Percentiles rank a stretch among this genome's conserved stretches.
These are phyloP conservation scores for Cotesia congregata DNA, from an alignment of 2,888 invertebrate genomes.

Conservation along the genomic window DNA sequence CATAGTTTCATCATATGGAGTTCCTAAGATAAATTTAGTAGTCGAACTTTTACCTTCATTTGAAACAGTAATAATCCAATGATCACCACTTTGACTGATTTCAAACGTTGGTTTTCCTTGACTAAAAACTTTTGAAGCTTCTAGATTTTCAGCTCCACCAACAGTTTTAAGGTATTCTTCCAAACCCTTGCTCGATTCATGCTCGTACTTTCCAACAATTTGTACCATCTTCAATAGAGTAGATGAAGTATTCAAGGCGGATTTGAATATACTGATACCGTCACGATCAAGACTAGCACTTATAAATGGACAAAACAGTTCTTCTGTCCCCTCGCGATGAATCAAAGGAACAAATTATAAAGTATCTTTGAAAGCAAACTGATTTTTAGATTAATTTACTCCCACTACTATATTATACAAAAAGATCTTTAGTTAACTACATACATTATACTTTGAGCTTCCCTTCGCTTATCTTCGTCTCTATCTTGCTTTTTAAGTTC, in stretches of 20 bases:
- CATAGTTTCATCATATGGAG: slow-evolving; percentile 65
- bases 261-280: slow-evolving; percentile 34
- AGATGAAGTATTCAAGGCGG: slow-evolving; percentile 32
- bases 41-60: slow-evolving; percentile 59
- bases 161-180: slow-evolving; percentile 63
- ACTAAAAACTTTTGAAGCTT: slow-evolving; percentile 58
- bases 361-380: slow-evolving; percentile 47
- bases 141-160: slow-evolving; percentile 53
- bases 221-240: slow-evolving; percentile 59
- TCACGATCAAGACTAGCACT: slow-evolving; percentile 45
- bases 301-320: slow-evolving; percentile 48
- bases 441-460: background rate
- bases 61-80: slow-evolving; percentile 61
- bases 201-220: slow-evolving; percentile 65
- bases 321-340: slow-evolving; percentile 18
- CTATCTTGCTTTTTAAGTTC: slow-evolving; percentile 9
- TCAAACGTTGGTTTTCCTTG: slow-evolving; percentile 62
- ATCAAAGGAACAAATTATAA: slow-evolving; percentile 47
- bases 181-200: slow-evolving; percentile 64
- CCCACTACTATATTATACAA: background rate
- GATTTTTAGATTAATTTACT: slow-evolving; percentile 50
- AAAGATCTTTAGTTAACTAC: background rate
- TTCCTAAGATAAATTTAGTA: slow-evolving; percentile 63
- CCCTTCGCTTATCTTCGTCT: slow-evolving; percentile 1
- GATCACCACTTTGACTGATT: slow-evolving; percentile 57